Evolutionary conservation across 2,888 invertebrate species (phyloP).

Genomic region (Pecten maximus): DNA sequence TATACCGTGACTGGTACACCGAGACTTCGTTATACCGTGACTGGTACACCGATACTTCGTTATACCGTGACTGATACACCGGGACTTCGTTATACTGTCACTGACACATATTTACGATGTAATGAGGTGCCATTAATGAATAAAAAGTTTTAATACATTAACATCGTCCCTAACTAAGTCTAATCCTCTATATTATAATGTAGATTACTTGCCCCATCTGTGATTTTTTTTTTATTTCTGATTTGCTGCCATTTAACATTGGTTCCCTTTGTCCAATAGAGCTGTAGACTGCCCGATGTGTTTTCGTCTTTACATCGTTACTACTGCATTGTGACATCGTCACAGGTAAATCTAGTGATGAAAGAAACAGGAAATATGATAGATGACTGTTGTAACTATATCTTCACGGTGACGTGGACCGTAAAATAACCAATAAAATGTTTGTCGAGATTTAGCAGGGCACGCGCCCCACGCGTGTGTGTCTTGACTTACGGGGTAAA

Average conservation of each 20-base stretch:
- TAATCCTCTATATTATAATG: not conserved
- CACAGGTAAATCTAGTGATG: conserved; percentile 24
- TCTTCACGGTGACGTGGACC: conserved; percentile 20
- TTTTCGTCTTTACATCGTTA: not conserved
- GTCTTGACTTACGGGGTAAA: not conserved
- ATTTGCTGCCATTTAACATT: not conserved
- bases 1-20: too few relatives aligned
- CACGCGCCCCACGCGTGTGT: not conserved
- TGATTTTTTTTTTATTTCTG: not conserved
- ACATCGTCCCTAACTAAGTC: not conserved
- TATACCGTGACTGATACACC: too few relatives aligned
- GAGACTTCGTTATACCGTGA: too few relatives aligned
- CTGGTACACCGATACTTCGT: too few relatives aligned
- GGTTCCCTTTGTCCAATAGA: not conserved
- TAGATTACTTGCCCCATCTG: conserved; percentile 1
- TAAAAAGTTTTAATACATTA: not conserved
- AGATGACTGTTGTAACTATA: not conserved
- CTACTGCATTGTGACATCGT: not conserved
- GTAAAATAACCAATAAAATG: conserved; percentile 9
- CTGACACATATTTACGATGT: too few relatives aligned
- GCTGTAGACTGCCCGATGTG: not conserved
- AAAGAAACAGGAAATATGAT: conserved; percentile 33
- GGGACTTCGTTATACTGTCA: too few relatives aligned
- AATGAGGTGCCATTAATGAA: not conserved
- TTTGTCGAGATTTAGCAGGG: not conserved